These are phyloP conservation scores for Syngnathus typhle DNA, from an alignment of 2,113 vertebrate species.

Conservation along the genomic window DNA sequence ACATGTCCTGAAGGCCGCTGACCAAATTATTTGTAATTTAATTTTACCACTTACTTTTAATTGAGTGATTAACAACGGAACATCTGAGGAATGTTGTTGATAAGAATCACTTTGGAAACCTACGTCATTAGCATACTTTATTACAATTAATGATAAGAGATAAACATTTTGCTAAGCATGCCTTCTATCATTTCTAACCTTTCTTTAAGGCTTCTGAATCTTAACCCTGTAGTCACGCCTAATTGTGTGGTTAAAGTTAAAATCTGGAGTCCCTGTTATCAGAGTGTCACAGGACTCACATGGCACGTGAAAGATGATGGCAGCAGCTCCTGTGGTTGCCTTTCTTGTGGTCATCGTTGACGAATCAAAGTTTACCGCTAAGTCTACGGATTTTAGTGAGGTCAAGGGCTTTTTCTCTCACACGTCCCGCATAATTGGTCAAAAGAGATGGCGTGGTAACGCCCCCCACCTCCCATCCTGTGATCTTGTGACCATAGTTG, in stretches of 20 bases:
- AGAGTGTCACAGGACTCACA: constrained; percentile 37
- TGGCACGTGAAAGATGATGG: constrained; percentile 30
- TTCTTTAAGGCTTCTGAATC: constrained; percentile 1
- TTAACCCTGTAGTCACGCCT: background rate
- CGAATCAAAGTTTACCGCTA: constrained; percentile 63
- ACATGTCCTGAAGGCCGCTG: too few relatives aligned
- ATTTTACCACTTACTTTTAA: background rate
- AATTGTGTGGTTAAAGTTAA: constrained; percentile 4
- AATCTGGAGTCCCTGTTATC: constrained; percentile 29
- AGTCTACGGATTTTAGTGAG: constrained; percentile 47
- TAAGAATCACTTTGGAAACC: background rate
- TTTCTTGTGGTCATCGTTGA: constrained; percentile 68
- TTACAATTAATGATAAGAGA: background rate
- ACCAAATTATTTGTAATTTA: background rate
- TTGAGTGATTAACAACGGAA: background rate
- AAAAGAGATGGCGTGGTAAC: constrained; percentile 53
- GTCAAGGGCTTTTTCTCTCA: constrained; percentile 52
- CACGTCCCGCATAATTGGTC: constrained; percentile 38
- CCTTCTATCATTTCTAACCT: background rate
- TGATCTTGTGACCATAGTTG: constrained; percentile 53
- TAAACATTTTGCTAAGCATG: background rate
- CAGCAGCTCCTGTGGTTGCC: constrained; percentile 31
- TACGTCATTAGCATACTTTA: background rate
- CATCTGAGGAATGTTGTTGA: background rate
- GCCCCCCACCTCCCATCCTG: constrained; percentile 32